Conservation (phyloP, 2,113 vertebrate species). For the Alaudala cheleensis region DNA sequence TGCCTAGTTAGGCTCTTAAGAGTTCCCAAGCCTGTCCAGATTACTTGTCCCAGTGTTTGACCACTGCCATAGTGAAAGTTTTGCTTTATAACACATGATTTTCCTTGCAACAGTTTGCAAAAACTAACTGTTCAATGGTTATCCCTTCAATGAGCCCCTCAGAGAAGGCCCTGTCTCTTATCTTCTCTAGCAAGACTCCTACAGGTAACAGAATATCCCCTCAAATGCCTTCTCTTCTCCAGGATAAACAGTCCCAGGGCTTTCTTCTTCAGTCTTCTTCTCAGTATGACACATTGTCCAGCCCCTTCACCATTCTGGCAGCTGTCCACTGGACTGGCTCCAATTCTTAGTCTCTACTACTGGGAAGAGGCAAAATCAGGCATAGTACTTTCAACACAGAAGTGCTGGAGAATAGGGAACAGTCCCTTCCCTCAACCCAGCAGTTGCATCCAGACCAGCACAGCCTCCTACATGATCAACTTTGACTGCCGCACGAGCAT, state of each 20-base stretch:
- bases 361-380: background rate
- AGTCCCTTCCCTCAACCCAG: background rate
- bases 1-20: background rate
- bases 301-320: background rate
- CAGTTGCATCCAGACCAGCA: background rate
- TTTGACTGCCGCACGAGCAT: background rate
- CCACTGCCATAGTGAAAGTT: background rate
- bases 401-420: background rate
- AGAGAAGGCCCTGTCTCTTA: background rate
- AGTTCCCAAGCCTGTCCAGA: background rate
- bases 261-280: background rate
- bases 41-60: background rate
- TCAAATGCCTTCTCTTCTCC: background rate
- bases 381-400: background rate
- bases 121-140: background rate
- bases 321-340: background rate
- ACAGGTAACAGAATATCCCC: background rate
- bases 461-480: rapidly evolving
- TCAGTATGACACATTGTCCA: background rate
- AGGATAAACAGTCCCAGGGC: background rate
- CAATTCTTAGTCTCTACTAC: background rate
- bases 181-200: background rate
- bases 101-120: background rate
- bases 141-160: background rate
- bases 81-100: background rate